phyloP scores from a whole-genome alignment of 2,888 invertebrate species.

The Homarus gammarus region DNA sequence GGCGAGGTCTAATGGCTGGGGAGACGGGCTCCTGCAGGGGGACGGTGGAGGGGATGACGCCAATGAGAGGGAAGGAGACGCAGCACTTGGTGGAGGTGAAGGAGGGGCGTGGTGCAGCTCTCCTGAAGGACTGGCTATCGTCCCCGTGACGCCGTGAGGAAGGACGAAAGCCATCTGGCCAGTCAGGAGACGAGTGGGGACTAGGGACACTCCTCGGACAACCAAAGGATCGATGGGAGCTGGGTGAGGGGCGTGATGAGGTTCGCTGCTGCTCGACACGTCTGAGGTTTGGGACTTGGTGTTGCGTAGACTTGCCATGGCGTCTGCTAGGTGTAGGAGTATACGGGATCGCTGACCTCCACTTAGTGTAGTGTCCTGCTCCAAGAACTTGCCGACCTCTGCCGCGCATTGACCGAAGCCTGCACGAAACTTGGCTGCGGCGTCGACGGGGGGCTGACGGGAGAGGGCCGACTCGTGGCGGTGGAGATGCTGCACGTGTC shows the following conservation, averaged over 20 bases:
- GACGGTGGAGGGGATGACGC: constrained; percentile 50
- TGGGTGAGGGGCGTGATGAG: constrained; percentile 18
- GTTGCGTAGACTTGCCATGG: constrained; percentile 36
- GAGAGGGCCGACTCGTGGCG: constrained; percentile 21
- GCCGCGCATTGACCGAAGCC: constrained; percentile 57
- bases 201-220: constrained; percentile 43
- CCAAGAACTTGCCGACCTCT: constrained; percentile 53
- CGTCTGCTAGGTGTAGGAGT: constrained; percentile 47
- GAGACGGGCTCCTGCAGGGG: constrained; percentile 58
- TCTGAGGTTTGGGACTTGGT: background rate
- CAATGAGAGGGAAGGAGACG: constrained; percentile 43
- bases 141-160: constrained; percentile 40
- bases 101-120: constrained; percentile 55
- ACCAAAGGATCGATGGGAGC: constrained; percentile 29
- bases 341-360: constrained; percentile 44
- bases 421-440: constrained; percentile 49
- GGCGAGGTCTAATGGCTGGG: constrained; percentile 63
- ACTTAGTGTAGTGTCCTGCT: constrained; percentile 44
- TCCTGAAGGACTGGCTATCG: constrained; percentile 10
- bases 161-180: constrained; percentile 46
- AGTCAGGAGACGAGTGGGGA: constrained; percentile 39
- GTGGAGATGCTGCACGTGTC: constrained; percentile 58
- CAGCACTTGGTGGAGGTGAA: constrained; percentile 47
- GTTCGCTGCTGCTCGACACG: background rate
- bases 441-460: constrained; percentile 28